Conservation (phyloP, 2,797 vertebrate species). For the Sebastes iracundus region DNA sequence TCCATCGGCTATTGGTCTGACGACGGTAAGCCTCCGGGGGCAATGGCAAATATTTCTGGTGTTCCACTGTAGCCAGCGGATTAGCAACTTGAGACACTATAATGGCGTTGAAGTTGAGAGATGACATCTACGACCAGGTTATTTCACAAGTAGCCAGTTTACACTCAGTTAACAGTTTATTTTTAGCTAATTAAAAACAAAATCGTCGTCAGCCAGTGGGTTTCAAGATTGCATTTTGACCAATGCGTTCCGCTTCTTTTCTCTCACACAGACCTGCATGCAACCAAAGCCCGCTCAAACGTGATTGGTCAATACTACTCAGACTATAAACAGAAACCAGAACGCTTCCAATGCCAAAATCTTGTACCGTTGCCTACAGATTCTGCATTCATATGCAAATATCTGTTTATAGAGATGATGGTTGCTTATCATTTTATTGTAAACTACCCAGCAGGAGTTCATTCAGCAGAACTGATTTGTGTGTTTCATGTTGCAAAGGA, state of each 20-base stretch:
- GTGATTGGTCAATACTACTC: background rate
- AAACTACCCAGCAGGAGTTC: background rate
- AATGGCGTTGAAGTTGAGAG: no score
- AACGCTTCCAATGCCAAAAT: background rate
- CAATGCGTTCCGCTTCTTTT: background rate
- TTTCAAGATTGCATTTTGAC: background rate
- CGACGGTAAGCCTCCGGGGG: background rate
- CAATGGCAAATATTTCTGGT: background rate
- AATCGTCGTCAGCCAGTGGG: background rate
- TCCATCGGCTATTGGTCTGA: background rate
- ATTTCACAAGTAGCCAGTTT: background rate
- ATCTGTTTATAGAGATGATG: background rate
- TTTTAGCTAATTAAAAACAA: background rate
- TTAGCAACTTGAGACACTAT: no score
- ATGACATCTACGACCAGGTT: background rate
- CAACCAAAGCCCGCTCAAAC: background rate
- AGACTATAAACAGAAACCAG: background rate
- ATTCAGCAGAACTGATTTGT: background rate
- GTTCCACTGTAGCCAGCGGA: no score
- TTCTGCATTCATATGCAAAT: background rate
- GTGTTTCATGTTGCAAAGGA: background rate
- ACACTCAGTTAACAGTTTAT: background rate
- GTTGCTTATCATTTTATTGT: background rate
- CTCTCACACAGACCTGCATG: background rate
- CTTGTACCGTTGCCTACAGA: background rate